Base-by-base conservation (phyloP, 1,140 invertebrate genomes). In the Cryptotermes secundus region DNA sequence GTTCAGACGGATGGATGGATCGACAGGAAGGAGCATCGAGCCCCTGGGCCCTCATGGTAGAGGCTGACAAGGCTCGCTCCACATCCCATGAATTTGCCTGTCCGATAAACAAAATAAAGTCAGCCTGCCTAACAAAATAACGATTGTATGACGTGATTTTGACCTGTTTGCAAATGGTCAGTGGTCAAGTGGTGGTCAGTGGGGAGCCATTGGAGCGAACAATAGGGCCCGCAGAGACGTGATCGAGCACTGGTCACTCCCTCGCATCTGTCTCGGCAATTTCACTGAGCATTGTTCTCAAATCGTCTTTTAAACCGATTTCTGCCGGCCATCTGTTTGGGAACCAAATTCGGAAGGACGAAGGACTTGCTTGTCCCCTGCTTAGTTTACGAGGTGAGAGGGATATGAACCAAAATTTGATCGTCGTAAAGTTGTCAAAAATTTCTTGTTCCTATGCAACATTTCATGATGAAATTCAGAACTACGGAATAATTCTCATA, bases 401-500 rank as follows among this genome's bases (percentile, higher is more conserved):
- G 59, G 59, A 65, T 7, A 65, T 65, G n/a, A 65, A 65, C 59
- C 59, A 65, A 65, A 65, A 65, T 65, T 65, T 65, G 26, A 65
- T 65, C 59, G 59, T 65, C 59, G 59, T 65, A 65, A 65, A 65
- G 59, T n/a, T 65, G 59, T 65, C 59, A 65, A 65, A 65, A 65
- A 6, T 65, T 26, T 65, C 59, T 65, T 65, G 59, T 65, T 65
- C 59, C 9, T 49, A 2, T 49, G 45, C 7, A 49, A 49, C 45
- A 49, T 49, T 10, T 14, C 45, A n/a, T 65, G 12, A n/a, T 65
- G 19, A n/a, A 14, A n/a, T 65, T n/a, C 59, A 65, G 24, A 3
- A n/a, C n/a, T 31, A 65, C 7, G 24, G n/a, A 65, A 65, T 14
- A 65, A 1, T 6, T 65, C 45, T 49, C 7, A 65, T n/a, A n/a